Evolutionary conservation across 2,797 vertebrate species (phyloP).

Genomic region (Clarias fuscus): DNA sequence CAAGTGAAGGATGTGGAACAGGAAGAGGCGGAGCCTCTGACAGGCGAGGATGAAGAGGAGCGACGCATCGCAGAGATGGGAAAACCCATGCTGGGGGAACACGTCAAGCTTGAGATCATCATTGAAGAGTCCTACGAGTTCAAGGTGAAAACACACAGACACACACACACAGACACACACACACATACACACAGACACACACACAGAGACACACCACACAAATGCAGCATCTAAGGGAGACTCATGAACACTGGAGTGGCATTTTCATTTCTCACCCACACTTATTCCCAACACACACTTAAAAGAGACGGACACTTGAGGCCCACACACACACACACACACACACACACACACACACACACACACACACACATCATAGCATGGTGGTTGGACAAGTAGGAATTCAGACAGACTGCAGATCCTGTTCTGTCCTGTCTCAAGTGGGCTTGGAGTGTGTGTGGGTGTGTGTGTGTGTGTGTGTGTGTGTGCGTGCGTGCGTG

Average conservation of each 20-base stretch:
- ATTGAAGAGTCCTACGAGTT: constrained; percentile 99
- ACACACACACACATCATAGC: constrained; percentile 34
- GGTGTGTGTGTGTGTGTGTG: neutral
- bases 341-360: constrained; percentile 37
- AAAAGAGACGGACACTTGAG: constrained; percentile 29
- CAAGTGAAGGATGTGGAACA: constrained; percentile 68
- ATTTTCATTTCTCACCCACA: neutral
- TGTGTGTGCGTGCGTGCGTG: neutral
- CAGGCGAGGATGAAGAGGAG: constrained; percentile 90
- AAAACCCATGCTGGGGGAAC: constrained; percentile 91
- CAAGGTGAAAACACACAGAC: constrained; percentile 78
- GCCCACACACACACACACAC: constrained; percentile 37
- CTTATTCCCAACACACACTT: neutral
- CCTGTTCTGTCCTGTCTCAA: constrained; percentile 36
- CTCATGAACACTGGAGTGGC: neutral
- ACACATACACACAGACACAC: no score
- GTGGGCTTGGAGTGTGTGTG: constrained; percentile 50
- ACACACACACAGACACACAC: neutral
- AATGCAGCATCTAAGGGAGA: constrained; percentile 6
- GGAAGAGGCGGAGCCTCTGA: constrained; percentile 85
- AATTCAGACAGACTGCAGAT: constrained; percentile 36
- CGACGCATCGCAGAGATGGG: constrained; percentile 94
- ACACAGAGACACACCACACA: constrained; percentile 13
- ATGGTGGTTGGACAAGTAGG: constrained; percentile 21
- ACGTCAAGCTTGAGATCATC: constrained; percentile 92